Conservation (phyloP, 2,797 vertebrate species). For the Pseudochromis fuscus region DNA sequence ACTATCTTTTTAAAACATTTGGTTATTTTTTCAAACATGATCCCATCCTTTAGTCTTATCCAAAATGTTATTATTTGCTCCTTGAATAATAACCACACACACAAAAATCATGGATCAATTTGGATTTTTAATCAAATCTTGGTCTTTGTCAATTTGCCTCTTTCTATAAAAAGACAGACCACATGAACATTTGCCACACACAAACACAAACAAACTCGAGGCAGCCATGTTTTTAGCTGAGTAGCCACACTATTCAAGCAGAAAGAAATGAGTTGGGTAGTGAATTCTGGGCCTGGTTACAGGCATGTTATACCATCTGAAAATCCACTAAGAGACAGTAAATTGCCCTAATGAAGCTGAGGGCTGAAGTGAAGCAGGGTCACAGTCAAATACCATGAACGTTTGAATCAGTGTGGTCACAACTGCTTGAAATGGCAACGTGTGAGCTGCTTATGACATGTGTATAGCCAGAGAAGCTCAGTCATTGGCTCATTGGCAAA, state of each 20-base stretch:
- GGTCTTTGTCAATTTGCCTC: background rate
- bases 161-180: slow-evolving; percentile 6
- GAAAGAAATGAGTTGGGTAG: slow-evolving; percentile 48
- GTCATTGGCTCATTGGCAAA: slow-evolving; percentile 6
- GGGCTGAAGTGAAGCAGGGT: slow-evolving; percentile 23
- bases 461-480: background rate
- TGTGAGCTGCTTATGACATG: slow-evolving; percentile 1
- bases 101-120: background rate
- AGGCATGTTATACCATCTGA: slow-evolving; percentile 56
- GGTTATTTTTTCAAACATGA: no score
- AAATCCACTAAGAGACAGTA: slow-evolving; percentile 43
- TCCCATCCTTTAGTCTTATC: no score
- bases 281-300: slow-evolving; percentile 43
- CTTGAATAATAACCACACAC: no score
- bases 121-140: no score
- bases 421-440: slow-evolving; percentile 22
- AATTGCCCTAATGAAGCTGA: slow-evolving; percentile 45
- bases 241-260: slow-evolving; percentile 62
- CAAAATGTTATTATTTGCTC: no score
- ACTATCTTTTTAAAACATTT: no score
- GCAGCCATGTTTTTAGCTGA: slow-evolving; percentile 56
- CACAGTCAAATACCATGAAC: slow-evolving; percentile 32
- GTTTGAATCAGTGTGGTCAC: slow-evolving; percentile 11
- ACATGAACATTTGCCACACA: slow-evolving; percentile 27
- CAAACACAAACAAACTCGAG: slow-evolving; percentile 42